A percentile compares a stretch with the other conserved stretches of the same genome.
Evolutionary conservation across 2,797 vertebrate genomes (phyloP).

Genomic region (Pempheris klunzingeri): DNA sequence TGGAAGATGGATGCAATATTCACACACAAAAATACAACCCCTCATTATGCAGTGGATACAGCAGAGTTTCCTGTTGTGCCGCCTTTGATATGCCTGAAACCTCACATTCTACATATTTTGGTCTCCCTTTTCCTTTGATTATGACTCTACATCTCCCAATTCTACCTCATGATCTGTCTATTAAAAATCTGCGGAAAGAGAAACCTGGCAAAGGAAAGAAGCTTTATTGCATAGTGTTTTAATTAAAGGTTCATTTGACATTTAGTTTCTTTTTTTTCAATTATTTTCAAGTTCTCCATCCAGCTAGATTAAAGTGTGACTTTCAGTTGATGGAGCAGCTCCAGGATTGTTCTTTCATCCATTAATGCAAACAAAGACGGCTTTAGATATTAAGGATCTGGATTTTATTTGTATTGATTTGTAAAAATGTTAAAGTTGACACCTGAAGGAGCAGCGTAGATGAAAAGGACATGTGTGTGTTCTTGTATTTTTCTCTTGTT

Average conservation of each 20-base stretch:
- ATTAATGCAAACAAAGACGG: neutral
- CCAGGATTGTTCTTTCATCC: neutral
- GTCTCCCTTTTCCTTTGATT: constrained; percentile 18
- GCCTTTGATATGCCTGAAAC: constrained; percentile 28
- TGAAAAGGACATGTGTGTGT: constrained; percentile 28
- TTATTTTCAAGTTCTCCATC: neutral
- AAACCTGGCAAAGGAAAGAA: neutral
- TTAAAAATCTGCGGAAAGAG: constrained; percentile 32
- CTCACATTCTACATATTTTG: neutral
- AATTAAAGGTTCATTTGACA: neutral
- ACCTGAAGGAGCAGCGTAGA: neutral
- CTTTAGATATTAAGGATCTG: neutral
- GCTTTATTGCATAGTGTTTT: neutral
- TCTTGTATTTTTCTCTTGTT: constrained; percentile 9
- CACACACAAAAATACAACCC: neutral
- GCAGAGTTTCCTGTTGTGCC: constrained; percentile 1
- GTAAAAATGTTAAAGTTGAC: neutral
- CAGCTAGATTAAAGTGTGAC: neutral
- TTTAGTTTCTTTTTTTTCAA: no score
- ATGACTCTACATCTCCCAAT: constrained; percentile 3
- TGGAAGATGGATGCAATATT: neutral
- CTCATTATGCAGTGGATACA: neutral
- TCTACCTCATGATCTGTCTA: neutral
- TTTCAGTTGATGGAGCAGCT: neutral
- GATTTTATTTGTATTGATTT: constrained; percentile 36